Evolutionary conservation across 2,113 vertebrate species (phyloP).

Genomic region (Chinchilla lanigera): DNA sequence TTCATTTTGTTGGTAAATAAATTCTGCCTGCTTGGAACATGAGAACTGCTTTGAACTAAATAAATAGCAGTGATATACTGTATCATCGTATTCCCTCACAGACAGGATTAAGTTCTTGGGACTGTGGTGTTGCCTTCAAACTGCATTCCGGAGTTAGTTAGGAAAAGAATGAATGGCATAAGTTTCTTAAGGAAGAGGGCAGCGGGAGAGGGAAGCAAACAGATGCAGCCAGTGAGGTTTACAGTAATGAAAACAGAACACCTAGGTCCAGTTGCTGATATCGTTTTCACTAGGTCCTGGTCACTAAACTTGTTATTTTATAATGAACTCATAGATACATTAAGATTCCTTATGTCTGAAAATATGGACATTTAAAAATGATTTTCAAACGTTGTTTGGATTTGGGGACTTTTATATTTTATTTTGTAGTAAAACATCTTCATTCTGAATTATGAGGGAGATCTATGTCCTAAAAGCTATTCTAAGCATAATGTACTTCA

Average conservation of each 20-base stretch:
- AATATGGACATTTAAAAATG: neutral
- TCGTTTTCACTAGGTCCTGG: slow-evolving; percentile 3
- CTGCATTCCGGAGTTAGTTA: slow-evolving; percentile 51
- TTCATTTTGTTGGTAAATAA: slow-evolving; percentile 18
- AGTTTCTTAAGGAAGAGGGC: slow-evolving; percentile 47
- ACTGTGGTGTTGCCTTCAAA: slow-evolving; percentile 20
- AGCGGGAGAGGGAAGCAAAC: slow-evolving; percentile 32
- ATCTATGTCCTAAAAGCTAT: neutral
- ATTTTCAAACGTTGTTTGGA: slow-evolving; percentile 26
- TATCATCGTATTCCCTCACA: slow-evolving; percentile 33
- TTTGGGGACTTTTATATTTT: slow-evolving; percentile 28
- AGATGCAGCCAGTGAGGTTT: slow-evolving; percentile 30
- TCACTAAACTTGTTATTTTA: slow-evolving; percentile 42
- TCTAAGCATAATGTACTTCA: neutral
- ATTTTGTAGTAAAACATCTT: slow-evolving; percentile 46
- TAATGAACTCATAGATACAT: neutral
- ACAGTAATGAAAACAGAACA: slow-evolving; percentile 54
- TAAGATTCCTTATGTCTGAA: slow-evolving; percentile 35
- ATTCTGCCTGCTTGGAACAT: neutral
- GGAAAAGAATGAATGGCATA: slow-evolving; percentile 41
- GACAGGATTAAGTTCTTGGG: slow-evolving; percentile 52
- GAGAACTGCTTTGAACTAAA: slow-evolving; percentile 52
- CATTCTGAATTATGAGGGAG: slow-evolving; percentile 3
- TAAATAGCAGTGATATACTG: slow-evolving; percentile 43
- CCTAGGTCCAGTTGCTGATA: slow-evolving; percentile 2